Evolutionary conservation across 2,113 vertebrate species (phyloP).

Genomic region (Rattus rattus): DNA sequence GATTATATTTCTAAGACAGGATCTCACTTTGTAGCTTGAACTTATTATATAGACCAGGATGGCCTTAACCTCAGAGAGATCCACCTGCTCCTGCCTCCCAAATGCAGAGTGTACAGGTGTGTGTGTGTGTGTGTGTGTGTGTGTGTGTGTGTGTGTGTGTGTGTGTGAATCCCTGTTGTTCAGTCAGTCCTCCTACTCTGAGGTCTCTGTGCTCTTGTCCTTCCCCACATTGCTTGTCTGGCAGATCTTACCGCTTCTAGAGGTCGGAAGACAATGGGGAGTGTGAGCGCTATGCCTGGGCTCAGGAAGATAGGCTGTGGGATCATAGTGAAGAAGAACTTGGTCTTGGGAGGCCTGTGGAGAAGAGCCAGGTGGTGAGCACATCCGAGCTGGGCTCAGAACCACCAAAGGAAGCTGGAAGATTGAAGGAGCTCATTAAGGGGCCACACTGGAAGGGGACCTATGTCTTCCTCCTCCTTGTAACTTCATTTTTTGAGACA

Average conservation of each 20-base stretch:
- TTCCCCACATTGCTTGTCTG: neutral
- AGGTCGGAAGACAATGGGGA: conserved; percentile 93
- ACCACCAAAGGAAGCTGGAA: neutral
- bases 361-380: neutral
- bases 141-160: rapidly evolving
- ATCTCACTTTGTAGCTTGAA: neutral
- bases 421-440: neutral
- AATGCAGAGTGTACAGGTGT: too few relatives aligned
- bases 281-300: conserved; percentile 90
- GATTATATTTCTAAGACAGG: neutral
- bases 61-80: neutral
- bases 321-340: conserved; percentile 89
- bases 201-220: neutral
- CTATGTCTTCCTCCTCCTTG: neutral
- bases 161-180: neutral
- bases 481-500: neutral
- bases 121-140: rapidly evolving
- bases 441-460: rapidly evolving
- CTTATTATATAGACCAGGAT: neutral
- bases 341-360: conserved; percentile 90
- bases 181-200: neutral
- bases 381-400: neutral
- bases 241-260: conserved; percentile 89
- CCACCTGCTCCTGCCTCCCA: too few relatives aligned
- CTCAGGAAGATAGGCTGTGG: conserved; percentile 89